Percentiles rank a stretch among this genome's conserved stretches.
Conservation (phyloP, 2,113 vertebrate genomes). For the human region DNA sequence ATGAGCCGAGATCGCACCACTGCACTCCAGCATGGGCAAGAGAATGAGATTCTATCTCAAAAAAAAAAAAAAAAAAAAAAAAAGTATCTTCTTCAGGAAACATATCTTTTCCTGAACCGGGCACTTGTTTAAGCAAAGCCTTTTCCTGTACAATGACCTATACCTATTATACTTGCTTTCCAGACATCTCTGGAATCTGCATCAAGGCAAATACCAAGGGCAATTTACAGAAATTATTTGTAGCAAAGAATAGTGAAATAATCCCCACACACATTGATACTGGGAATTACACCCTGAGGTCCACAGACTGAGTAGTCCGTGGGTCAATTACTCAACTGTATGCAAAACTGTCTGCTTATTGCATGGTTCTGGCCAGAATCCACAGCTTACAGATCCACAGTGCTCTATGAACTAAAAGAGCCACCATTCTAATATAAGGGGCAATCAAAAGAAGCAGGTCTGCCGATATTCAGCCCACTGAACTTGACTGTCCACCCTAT, state of each 20-base stretch:
- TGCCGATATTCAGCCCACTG: background rate
- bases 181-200: background rate
- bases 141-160: background rate
- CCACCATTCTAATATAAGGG: background rate
- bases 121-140: background rate
- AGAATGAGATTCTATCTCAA: too few relatives aligned
- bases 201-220: background rate
- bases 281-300: background rate
- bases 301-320: background rate
- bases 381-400: background rate
- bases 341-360: background rate
- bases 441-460: background rate
- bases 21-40: too few relatives aligned
- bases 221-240: conserved; percentile 13
- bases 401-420: background rate
- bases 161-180: background rate
- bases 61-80: too few relatives aligned
- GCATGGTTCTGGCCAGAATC: background rate
- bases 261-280: background rate
- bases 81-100: background rate
- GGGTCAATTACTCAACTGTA: background rate
- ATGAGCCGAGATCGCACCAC: too few relatives aligned
- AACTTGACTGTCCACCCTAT: background rate
- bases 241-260: background rate
- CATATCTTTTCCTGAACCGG: background rate